Percentiles rank a stretch among this genome's conserved stretches.
Conservation (phyloP, 1,140 invertebrate species). For the Delia radicum region DNA sequence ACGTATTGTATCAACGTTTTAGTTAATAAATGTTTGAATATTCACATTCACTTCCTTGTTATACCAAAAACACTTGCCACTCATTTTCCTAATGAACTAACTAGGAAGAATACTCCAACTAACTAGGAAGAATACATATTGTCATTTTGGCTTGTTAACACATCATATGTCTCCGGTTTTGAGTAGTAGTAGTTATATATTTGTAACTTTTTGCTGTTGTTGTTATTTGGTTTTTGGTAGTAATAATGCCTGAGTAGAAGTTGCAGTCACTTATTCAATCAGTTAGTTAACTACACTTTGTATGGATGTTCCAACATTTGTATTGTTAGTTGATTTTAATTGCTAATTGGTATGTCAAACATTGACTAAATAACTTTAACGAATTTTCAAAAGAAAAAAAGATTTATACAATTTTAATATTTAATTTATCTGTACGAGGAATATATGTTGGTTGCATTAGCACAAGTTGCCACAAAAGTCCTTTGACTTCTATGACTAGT, state of each 20-base stretch:
- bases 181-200: neutral
- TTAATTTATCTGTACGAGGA: no score
- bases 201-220: neutral
- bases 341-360: conserved; percentile 21
- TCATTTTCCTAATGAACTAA: neutral
- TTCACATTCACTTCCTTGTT: neutral
- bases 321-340: neutral
- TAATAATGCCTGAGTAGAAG: no score
- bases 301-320: neutral
- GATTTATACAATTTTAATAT: no score
- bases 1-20: neutral
- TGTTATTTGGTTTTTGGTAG: neutral
- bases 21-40: neutral
- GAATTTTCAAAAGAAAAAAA: neutral
- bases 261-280: neutral
- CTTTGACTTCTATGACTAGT: no score
- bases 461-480: no score
- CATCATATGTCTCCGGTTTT: neutral
- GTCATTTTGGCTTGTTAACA: conserved; percentile 4
- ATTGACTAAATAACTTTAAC: neutral
- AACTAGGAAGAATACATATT: neutral
- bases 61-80: neutral
- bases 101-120: neutral
- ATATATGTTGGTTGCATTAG: no score
- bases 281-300: neutral